Evolutionary conservation across 2,797 vertebrate species (phyloP).

Genomic region (Rhincodon typus): DNA sequence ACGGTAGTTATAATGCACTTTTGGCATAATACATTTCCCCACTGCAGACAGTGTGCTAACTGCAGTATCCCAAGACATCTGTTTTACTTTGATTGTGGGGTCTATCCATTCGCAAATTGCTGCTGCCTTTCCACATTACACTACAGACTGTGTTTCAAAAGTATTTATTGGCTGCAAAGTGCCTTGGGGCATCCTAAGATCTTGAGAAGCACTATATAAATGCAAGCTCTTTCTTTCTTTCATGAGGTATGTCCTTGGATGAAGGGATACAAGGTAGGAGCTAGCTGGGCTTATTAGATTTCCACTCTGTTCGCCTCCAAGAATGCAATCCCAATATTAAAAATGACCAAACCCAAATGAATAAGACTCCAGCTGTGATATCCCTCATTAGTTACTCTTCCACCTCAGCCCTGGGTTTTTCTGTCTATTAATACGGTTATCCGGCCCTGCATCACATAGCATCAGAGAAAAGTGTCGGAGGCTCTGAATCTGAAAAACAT

Average conservation of each 20-base stretch:
- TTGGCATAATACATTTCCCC: neutral
- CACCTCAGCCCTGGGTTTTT: neutral
- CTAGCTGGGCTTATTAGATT: neutral
- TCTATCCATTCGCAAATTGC: neutral
- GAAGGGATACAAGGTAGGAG: neutral
- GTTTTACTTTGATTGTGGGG: neutral
- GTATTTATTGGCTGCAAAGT: neutral
- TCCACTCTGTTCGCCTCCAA: neutral
- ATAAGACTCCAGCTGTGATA: neutral
- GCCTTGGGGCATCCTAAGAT: neutral
- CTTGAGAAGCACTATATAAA: neutral
- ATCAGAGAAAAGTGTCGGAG: neutral
- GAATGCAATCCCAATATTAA: neutral
- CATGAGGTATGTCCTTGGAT: neutral
- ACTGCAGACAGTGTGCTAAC: neutral
- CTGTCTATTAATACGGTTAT: neutral
- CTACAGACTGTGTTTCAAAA: neutral
- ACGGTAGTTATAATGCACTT: too few species aligned
- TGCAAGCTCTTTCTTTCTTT: neutral
- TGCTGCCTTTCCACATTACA: neutral
- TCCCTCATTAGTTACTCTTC: neutral
- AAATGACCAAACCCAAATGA: neutral
- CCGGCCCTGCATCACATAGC: neutral
- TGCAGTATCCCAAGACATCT: neutral
- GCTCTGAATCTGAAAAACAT: neutral